These are phyloP conservation scores for Seison nebaliae DNA, from an alignment of 1,140 invertebrate genomes.

Conservation along the genomic window DNA sequence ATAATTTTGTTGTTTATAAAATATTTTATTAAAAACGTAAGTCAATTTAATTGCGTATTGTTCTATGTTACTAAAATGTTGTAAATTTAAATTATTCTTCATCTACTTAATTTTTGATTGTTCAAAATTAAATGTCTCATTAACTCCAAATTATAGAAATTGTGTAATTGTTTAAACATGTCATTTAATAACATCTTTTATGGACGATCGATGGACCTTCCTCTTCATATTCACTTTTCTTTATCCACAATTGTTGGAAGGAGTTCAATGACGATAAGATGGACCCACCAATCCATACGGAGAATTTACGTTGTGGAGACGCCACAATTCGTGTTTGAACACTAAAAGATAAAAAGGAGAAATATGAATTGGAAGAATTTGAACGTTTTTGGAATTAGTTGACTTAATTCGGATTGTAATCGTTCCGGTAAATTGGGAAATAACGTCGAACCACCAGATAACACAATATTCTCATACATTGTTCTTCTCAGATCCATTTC, in stretches of 20 bases:
- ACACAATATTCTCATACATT: conserved; percentile 18
- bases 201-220: conserved; percentile 69
- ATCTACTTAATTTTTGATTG: no score
- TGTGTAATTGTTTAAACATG: no score
- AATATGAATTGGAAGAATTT: no score
- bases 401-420: conserved; percentile 21
- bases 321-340: conserved; percentile 39
- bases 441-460: conserved; percentile 20
- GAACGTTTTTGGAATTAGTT: conserved; percentile 30
- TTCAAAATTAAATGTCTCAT: no score
- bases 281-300: conserved; percentile 16
- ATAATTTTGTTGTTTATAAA: no score
- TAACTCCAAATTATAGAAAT: no score
- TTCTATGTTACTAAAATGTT: no score
- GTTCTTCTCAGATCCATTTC: conserved; percentile 61
- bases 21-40: no score
- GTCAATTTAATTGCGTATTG: no score
- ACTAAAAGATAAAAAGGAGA: no score
- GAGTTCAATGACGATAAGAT: conserved; percentile 36
- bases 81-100: no score
- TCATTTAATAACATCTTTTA: conserved; percentile 67
- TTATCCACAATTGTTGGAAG: conserved; percentile 40
- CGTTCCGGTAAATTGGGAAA: conserved; percentile 14
- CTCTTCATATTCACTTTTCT: conserved; percentile 53
- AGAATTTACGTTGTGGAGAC: conserved; percentile 21